phyloP scores from a whole-genome alignment of 2,888 invertebrate species.

The Crepidodera aurea region DNA sequence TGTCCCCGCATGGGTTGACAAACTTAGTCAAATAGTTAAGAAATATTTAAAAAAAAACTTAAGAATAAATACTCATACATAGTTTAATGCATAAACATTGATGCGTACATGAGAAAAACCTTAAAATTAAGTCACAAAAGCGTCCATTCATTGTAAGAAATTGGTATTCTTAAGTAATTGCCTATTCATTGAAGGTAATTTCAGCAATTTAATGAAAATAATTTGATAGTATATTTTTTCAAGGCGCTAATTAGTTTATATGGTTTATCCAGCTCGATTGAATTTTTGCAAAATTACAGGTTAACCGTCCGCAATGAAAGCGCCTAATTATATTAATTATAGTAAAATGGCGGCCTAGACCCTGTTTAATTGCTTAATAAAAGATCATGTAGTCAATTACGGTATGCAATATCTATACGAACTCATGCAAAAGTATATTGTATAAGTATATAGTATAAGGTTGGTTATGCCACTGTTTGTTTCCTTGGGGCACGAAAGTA shows the following conservation, averaged over 20 bases:
- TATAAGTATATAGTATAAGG: too few relatives aligned
- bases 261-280: conserved; percentile 5
- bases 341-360: conserved; percentile 21
- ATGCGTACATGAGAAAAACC: neutral
- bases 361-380: conserved; percentile 22
- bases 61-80: too few relatives aligned
- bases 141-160: neutral
- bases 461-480: too few relatives aligned
- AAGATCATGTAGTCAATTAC: neutral
- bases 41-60: too few relatives aligned
- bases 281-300: neutral
- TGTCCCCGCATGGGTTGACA: too few relatives aligned
- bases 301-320: neutral
- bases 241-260: conserved; percentile 2
- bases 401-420: neutral
- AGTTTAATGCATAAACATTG: too few relatives aligned
- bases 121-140: too few relatives aligned
- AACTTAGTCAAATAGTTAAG: too few relatives aligned
- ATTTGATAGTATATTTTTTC: conserved; percentile 3
- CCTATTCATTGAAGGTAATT: conserved; percentile 13
- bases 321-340: conserved; percentile 7
- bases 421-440: neutral
- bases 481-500: too few relatives aligned
- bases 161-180: conserved; percentile 6
- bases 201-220: conserved; percentile 15